Conservation (phyloP, 1,140 invertebrate genomes). For the Leptinotarsa undecemlineata region DNA sequence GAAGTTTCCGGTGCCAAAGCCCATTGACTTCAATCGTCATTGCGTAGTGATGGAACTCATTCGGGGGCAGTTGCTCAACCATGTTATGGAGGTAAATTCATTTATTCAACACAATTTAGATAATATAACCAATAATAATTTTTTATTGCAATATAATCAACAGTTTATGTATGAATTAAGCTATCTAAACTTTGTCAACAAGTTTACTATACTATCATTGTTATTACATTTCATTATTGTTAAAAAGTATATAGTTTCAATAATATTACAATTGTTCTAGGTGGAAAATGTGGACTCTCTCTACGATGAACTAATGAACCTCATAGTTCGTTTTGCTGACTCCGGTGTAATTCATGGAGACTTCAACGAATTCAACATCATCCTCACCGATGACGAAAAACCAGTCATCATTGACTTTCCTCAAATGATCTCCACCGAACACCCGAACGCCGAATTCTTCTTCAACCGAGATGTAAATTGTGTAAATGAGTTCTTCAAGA, state of each 20-base stretch:
- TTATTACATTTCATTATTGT: too few species aligned
- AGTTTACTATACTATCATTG: too few species aligned
- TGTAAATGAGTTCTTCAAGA: constrained; percentile 89
- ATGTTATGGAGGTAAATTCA: constrained; percentile 71
- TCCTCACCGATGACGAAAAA: constrained; percentile 80
- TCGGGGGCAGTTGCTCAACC: constrained; percentile 72
- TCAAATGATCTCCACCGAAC: constrained; percentile 96
- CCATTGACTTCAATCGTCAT: constrained; percentile 94
- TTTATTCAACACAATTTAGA: too few species aligned
- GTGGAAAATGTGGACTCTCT: constrained; percentile 72
- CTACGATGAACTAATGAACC: constrained; percentile 94
- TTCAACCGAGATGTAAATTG: constrained; percentile 96
- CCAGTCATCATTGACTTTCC: constrained; percentile 97
- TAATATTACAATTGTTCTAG: not conserved
- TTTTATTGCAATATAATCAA: too few species aligned
- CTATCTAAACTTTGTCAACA: too few species aligned
- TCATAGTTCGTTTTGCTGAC: constrained; percentile 89
- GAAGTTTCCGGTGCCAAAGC: constrained; percentile 93
- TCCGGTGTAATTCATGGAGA: constrained; percentile 98
- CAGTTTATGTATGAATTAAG: too few species aligned
- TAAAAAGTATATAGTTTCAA: too few species aligned
- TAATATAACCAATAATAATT: too few species aligned
- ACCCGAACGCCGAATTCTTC: constrained; percentile 87
- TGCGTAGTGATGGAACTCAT: constrained; percentile 96
- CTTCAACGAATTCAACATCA: constrained; percentile 99